Base-by-base conservation (phyloP, 2,888 invertebrate genomes). In the Autographa gamma region DNA sequence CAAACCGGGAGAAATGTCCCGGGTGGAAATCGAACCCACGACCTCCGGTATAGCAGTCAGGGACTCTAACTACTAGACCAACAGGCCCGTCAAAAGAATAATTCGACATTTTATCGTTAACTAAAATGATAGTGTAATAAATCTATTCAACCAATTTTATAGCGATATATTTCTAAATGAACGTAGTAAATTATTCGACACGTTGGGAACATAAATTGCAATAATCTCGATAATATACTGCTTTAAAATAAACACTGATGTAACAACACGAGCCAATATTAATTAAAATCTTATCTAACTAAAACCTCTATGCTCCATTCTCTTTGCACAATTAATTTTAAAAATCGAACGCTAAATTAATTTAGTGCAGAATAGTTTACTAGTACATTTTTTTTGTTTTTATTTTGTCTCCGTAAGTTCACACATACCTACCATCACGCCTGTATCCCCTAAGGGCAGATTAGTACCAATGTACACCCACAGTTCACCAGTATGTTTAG, bases 341-440 rank as follows among this genome's bases (percentile, higher is more conserved):
- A 32, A 32, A 59, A 32, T 31, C 32, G 59, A 59, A 59, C 16
- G 16, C 25, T 58, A 48, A 32, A 59, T 32, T 59, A 59, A 59
- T 25, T 32, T n/a, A 56, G 66, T 7, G 2, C 2, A 38, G 59
- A 43, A 48, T 61, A 43, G 18, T 13, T 14, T 69, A 62, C 71
- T 60, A 43, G 41, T 60, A n/a, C n/a, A n/a, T n/a, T n/a, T n/a
- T n/a, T n/a, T n/a, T n/a, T n/a, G n/a, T n/a, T n/a, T n/a, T n/a
- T n/a, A n/a, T n/a, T n/a, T n/a, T n/a, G n/a, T n/a, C n/a, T n/a
- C n/a, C n/a, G n/a, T n/a, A n/a, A n/a, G n/a, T n/a, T n/a, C n/a
- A n/a, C n/a, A n/a, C n/a, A n/a, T n/a, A n/a, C n/a, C n/a, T n/a
- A n/a, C n/a, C n/a, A n/a, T n/a, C n/a, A n/a, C n/a, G n/a, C n/a